Evolutionary conservation across 2,113 vertebrate species (phyloP).

Genomic region (Saguinus imperator): DNA sequence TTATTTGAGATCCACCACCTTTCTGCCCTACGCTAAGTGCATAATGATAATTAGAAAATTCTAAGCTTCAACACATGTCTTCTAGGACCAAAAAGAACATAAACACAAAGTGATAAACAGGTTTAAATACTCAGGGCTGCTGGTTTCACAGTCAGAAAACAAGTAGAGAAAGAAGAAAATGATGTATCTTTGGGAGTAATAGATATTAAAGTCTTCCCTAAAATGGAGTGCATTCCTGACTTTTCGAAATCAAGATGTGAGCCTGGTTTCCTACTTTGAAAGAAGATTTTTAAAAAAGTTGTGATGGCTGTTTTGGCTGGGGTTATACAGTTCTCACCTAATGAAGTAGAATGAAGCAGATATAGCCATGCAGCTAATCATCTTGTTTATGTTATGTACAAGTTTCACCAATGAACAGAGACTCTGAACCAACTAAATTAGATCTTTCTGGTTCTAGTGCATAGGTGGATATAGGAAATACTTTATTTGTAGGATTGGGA

Average conservation of each 20-base stretch:
- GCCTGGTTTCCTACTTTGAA: not conserved
- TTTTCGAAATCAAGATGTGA: not conserved
- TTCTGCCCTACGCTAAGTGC: not conserved
- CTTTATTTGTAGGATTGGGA: not conserved
- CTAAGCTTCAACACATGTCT: not conserved
- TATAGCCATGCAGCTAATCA: not conserved
- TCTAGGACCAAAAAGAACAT: not conserved
- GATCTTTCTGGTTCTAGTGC: not conserved
- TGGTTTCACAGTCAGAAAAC: not conserved
- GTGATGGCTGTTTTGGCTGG: not conserved
- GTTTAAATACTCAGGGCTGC: not conserved
- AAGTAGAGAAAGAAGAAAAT: not conserved
- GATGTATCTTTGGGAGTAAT: not conserved
- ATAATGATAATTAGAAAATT: not conserved
- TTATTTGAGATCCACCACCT: not conserved
- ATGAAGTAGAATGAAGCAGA: not conserved
- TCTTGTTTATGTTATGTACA: not conserved
- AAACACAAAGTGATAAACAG: not conserved
- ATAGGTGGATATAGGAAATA: accelerated
- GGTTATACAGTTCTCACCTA: not conserved
- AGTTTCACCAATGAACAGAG: not conserved
- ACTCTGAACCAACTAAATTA: not conserved
- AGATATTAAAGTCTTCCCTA: not conserved
- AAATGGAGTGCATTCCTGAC: accelerated
- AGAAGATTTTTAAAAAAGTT: not conserved